phyloP scores from a whole-genome alignment of 2,797 vertebrate species.

The Gallirallus australis region DNA sequence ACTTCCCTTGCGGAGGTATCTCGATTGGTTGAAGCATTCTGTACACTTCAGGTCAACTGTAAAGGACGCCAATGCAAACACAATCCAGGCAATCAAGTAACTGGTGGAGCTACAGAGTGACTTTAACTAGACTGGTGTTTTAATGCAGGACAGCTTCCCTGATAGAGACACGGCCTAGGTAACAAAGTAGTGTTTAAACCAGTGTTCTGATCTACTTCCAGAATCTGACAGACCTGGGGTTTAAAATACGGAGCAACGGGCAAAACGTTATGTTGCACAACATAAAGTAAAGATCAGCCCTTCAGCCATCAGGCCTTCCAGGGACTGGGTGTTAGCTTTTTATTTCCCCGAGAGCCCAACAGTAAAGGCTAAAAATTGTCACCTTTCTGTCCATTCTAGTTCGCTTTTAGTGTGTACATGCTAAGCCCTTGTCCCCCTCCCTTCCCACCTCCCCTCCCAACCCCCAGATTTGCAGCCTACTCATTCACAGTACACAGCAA shows the following conservation, averaged over 20 bases:
- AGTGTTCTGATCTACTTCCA: conserved; percentile 46
- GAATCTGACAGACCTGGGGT: conserved; percentile 23
- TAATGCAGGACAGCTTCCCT: conserved; percentile 44
- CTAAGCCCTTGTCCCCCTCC: background rate
- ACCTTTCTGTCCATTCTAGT: conserved; percentile 47
- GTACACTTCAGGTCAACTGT: conserved; percentile 6
- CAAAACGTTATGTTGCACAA: conserved; percentile 56
- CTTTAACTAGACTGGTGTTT: background rate
- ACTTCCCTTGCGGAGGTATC: conserved; percentile 32
- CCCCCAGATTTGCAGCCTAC: conserved; percentile 20
- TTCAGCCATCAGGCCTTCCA: conserved; percentile 68
- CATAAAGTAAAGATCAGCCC: conserved; percentile 66
- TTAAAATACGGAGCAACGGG: conserved; percentile 63
- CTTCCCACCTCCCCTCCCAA: conserved; percentile 36
- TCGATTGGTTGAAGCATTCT: background rate
- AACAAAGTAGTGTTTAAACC: conserved; percentile 57
- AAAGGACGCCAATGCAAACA: conserved; percentile 17
- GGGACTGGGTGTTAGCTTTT: conserved; percentile 57
- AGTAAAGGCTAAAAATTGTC: conserved; percentile 68
- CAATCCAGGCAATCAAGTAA: background rate
- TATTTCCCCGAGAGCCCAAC: conserved; percentile 57
- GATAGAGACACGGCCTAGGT: conserved; percentile 62
- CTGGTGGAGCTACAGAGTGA: background rate
- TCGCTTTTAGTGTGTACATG: conserved; percentile 44
- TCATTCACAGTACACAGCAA: conserved; percentile 60